Base-by-base conservation (phyloP, 1,140 invertebrate species). In the Chrysomallon squamiferum region DNA sequence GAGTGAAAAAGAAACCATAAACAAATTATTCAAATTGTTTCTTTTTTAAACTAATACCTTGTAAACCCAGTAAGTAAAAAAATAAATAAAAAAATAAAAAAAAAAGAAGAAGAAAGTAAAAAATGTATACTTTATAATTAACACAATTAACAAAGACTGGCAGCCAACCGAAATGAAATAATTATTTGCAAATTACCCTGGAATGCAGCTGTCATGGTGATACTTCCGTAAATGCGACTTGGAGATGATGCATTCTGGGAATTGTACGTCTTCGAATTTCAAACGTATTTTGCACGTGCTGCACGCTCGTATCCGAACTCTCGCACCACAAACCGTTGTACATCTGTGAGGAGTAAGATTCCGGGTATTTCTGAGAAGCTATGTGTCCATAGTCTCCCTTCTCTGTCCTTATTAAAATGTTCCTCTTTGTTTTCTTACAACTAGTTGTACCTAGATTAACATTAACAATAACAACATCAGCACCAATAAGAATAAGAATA, bases 351-450 rank as follows among this genome's bases (percentile, higher is more conserved):
- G 73, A 73, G 59, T 75, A 79, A 27, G 76, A 73, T n/a, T 63
- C 69, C 0, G 77, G 77, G 61, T 75, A 78, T 18, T 65, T 69
- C 1, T 33, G 45, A 13, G 79, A 79, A 0, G 66, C 64, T 3
- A 79, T 74, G 60, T 67, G 68, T 3, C 78, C 78, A 56, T 25
- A 74, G 65, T 80, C 78, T 6, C 78, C 78, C 47, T 78, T 80
- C 67, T 80, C 78, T 25, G 78, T 73, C 9, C 63, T 58, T 3
- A 76, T 47, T 2, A 65, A 62, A 7, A 68, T 68, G 38, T 69
- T 63, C 5, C 62, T 41, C 25, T 65, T 45, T 4, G 35, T 57
- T 35, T 66, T 60, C 3, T 69, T 62, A 58, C 74, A 76, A 22
- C 66, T 60, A 2, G 69, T 66, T 18, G 62, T 60, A 5, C 74